Evolutionary conservation across 2,797 vertebrate species (phyloP), one percentile per base, ranked within the genome.

Genomic region (Myripristis murdjan): DNA sequence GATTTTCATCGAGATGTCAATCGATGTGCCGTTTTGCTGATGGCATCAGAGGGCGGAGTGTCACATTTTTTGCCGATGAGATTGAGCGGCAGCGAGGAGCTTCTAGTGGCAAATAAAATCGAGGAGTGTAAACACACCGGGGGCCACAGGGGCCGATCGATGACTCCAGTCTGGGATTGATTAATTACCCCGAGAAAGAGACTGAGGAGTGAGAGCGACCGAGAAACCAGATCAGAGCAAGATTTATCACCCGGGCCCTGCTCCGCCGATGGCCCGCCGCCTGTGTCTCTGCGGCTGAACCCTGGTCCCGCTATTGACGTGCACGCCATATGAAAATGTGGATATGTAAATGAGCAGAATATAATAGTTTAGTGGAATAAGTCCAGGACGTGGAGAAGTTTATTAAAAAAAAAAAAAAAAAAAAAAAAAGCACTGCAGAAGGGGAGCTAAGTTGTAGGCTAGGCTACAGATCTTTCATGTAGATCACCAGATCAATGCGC

Each of bases 31-130:
- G 87, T 84, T 90, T 88, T 66, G 69, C 82, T 92, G 83, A 89
- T 79, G 85, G 81, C 79, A 87, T 89, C 77, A 86, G 88, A 90
- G 88, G 90, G 85, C 78, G 81, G 79, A 80, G 83, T 92, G 93
- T 93, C 91, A 90, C 88, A 89, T 90, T 87, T 85, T 90, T 82
- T 87, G 87, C 89, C 89, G 75, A 89, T 89, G 88, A 92, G 92
- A 93, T 93, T 90, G 92, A 94, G 84, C 91, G 76, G 85, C 87
- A 81, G 81, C 73, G 76, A 91, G 91, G 82, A 89, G 87, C 89
- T 92, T n/a, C 9, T 93, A 93, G 91, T 93, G 92, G 92, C 91
- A 94, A 94, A 93, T 84, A 91, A 90, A 92, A 93, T 94, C 88
- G 91, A 93, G 92, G 85, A 92, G 91, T 87, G 92, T 93, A 92